These are phyloP conservation scores for Puma concolor DNA, from an alignment of 2,113 vertebrate genomes.

Conservation along the genomic window DNA sequence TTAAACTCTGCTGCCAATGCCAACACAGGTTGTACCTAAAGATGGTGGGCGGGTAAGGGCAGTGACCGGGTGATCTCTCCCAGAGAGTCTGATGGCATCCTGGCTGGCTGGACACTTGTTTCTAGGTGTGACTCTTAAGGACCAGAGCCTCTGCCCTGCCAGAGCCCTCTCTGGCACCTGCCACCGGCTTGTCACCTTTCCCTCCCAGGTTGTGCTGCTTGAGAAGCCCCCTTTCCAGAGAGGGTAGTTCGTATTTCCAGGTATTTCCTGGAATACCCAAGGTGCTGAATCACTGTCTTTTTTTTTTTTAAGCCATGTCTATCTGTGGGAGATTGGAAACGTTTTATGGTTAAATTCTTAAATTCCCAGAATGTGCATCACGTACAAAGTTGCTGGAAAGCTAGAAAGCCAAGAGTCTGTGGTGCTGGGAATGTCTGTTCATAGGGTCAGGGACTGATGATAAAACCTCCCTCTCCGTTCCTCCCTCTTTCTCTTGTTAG, in stretches of 20 bases:
- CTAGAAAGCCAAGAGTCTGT: constrained; percentile 68
- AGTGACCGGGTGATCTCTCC: neutral
- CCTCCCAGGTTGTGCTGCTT: neutral
- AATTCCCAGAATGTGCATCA: neutral
- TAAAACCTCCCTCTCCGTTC: constrained; percentile 65
- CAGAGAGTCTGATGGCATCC: neutral
- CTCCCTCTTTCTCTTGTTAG: constrained; percentile 11
- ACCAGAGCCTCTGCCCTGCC: neutral
- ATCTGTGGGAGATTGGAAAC: constrained; percentile 46
- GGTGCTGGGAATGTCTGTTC: constrained; percentile 65
- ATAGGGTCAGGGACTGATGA: constrained; percentile 60
- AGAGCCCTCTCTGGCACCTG: rapidly evolving
- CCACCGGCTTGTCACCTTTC: neutral
- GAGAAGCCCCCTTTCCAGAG: neutral
- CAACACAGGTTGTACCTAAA: neutral
- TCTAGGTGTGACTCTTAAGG: neutral
- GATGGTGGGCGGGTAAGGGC: neutral
- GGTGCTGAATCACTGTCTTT: constrained; percentile 51
- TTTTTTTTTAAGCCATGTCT: constrained; percentile 55
- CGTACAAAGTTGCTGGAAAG: constrained; percentile 45
- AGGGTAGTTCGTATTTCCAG: constrained; percentile 60
- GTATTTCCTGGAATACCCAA: neutral
- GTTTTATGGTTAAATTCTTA: constrained; percentile 38
- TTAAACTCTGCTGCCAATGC: neutral
- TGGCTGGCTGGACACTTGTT: neutral